A percentile compares a stretch with the other conserved stretches of the same genome.
Evolutionary conservation across 2,113 vertebrate genomes (phyloP).

Genomic region (Mobula hypostoma): DNA sequence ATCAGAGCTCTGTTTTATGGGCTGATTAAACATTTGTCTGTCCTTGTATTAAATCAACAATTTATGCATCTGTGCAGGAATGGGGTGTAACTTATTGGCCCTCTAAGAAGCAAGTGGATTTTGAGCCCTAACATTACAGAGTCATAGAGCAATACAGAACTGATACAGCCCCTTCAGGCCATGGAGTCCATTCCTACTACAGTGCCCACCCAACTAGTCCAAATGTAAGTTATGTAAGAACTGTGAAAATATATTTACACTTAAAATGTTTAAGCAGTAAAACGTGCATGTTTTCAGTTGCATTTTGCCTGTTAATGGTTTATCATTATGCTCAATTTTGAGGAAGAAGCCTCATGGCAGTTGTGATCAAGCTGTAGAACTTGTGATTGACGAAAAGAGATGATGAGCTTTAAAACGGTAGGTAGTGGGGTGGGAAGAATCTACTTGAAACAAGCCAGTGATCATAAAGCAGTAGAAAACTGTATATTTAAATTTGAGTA

Average conservation of each 20-base stretch:
- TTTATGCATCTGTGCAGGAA: neutral
- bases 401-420: neutral
- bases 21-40: neutral
- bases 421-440: neutral
- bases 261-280: too few species aligned
- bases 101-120: too few species aligned
- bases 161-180: too few species aligned
- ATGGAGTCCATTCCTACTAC: too few species aligned
- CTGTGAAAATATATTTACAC: too few species aligned
- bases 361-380: neutral
- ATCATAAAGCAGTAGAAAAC: neutral
- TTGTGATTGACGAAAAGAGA: neutral
- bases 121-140: too few species aligned
- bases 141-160: too few species aligned
- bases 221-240: too few species aligned
- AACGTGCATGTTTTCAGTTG: neutral
- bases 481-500: too few species aligned
- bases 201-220: too few species aligned
- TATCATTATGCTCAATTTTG: neutral
- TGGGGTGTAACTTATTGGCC: neutral
- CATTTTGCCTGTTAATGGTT: neutral
- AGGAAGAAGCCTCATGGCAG: neutral
- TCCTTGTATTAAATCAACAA: neutral
- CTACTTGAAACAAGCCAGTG: neutral
- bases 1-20: neutral